These are phyloP conservation scores for Rhinoptilus africanus DNA, from an alignment of 2,113 vertebrate species.

Conservation along the genomic window DNA sequence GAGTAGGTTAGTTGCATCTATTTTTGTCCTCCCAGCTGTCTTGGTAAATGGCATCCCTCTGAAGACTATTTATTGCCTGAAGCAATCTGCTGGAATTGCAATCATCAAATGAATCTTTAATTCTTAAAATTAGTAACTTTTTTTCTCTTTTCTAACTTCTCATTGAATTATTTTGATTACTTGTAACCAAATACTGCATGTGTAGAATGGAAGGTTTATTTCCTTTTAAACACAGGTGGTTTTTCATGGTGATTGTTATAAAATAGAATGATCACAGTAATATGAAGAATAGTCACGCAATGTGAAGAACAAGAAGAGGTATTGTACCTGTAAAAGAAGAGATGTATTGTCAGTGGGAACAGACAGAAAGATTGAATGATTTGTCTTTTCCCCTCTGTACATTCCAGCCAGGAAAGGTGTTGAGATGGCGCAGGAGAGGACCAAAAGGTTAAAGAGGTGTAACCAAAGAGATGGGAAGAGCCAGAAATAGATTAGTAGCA, in stretches of 20 bases:
- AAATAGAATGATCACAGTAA: not conserved
- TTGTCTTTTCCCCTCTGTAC: not conserved
- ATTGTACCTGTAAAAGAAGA: not conserved
- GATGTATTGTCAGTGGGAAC: not conserved
- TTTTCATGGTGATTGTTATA: not conserved
- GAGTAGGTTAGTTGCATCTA: slow-evolving; percentile 62
- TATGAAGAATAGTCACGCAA: not conserved
- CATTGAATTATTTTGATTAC: not conserved
- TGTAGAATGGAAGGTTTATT: not conserved
- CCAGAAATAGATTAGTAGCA: not conserved
- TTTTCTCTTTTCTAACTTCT: not conserved
- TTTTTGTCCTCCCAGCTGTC: slow-evolving; percentile 82
- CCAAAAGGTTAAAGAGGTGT: not conserved
- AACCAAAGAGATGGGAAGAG: not conserved
- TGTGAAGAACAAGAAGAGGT: not conserved
- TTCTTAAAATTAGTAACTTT: slow-evolving; percentile 36
- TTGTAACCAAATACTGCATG: not conserved
- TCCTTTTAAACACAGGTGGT: not conserved
- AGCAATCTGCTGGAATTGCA: slow-evolving; percentile 52
- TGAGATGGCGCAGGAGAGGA: not conserved
- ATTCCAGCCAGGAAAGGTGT: not conserved
- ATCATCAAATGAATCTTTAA: slow-evolving; percentile 10
- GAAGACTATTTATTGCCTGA: slow-evolving; percentile 56
- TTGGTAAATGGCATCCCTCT: slow-evolving; percentile 47
- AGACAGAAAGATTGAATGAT: not conserved